These are phyloP conservation scores for Spea bombifrons DNA, from an alignment of 2,113 vertebrate genomes.

Conservation along the genomic window DNA sequence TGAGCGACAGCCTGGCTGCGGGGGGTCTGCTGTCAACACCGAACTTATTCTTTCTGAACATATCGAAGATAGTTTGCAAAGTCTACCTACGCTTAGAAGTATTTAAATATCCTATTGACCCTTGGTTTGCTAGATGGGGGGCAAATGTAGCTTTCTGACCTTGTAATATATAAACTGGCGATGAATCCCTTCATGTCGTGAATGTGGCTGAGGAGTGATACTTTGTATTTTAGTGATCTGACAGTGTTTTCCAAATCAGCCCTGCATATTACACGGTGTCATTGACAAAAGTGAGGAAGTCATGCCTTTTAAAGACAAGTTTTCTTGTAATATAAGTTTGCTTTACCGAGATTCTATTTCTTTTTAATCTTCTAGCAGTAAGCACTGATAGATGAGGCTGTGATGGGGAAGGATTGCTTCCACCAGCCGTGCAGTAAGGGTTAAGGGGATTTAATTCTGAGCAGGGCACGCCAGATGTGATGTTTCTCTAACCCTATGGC, in stretches of 20 bases:
- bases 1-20: slow-evolving; percentile 57
- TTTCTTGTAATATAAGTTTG: not conserved
- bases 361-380: not conserved
- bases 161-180: slow-evolving; percentile 18
- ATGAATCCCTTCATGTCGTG: not conserved
- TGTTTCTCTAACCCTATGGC: not conserved
- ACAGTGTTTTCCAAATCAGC: not conserved
- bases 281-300: not conserved
- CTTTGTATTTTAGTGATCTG: slow-evolving; percentile 20
- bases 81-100: slow-evolving; percentile 56
- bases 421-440: not conserved
- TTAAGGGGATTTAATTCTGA: not conserved
- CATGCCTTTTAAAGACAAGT: not conserved
- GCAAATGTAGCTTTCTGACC: not conserved
- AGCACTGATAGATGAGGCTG: not conserved
- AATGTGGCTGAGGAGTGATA: slow-evolving; percentile 23
- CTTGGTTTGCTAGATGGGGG: slow-evolving; percentile 7
- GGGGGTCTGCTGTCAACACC: slow-evolving; percentile 47
- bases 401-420: not conserved
- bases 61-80: slow-evolving; percentile 64
- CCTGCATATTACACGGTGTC: not conserved
- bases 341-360: not conserved
- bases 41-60: slow-evolving; percentile 57
- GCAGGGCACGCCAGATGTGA: not conserved
- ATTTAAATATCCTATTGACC: slow-evolving; percentile 11